These are phyloP conservation scores for Stichodactyla helianthus DNA, from an alignment of 64 coral and sea anemone genomes.

Conservation along the genomic window DNA sequence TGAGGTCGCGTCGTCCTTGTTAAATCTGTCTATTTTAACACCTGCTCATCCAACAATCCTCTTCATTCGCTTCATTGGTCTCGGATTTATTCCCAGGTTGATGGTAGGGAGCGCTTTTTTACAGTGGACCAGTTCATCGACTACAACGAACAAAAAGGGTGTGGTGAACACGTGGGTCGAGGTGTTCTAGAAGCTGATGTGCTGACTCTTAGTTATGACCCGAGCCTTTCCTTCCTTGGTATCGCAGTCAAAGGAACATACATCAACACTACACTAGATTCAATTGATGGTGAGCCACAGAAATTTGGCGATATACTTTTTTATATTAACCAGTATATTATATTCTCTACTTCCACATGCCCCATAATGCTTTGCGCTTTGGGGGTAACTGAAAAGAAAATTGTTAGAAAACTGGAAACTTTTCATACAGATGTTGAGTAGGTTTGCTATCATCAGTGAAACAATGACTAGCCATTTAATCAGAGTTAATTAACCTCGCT, in stretches of 20 bases:
- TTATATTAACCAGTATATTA: not conserved
- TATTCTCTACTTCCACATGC: no score
- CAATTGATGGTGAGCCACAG: not conserved
- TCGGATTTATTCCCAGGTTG: conserved; percentile 17
- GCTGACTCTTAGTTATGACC: conserved; percentile 31
- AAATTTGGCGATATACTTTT: not conserved
- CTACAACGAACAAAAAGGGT: conserved; percentile 48
- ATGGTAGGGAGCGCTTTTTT: conserved; percentile 44
- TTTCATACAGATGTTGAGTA: no score
- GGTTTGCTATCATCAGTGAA: no score
- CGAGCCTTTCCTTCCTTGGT: conserved; percentile 27
- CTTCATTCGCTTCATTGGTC: not conserved
- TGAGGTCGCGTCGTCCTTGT: not conserved
- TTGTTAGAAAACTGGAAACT: no score
- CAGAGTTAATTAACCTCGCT: no score
- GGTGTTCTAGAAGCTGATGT: conserved; percentile 38
- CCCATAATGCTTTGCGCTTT: no score
- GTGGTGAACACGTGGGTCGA: not conserved
- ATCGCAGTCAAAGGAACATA: conserved; percentile 35
- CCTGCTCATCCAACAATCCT: no score
- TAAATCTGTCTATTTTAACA: not conserved
- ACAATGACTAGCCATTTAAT: no score
- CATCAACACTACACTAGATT: conserved; percentile 17
- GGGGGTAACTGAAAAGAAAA: no score
- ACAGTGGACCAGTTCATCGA: conserved; percentile 57